Base-by-base conservation (phyloP, 1,140 invertebrate species). In the Stegodyphus dumicola region DNA sequence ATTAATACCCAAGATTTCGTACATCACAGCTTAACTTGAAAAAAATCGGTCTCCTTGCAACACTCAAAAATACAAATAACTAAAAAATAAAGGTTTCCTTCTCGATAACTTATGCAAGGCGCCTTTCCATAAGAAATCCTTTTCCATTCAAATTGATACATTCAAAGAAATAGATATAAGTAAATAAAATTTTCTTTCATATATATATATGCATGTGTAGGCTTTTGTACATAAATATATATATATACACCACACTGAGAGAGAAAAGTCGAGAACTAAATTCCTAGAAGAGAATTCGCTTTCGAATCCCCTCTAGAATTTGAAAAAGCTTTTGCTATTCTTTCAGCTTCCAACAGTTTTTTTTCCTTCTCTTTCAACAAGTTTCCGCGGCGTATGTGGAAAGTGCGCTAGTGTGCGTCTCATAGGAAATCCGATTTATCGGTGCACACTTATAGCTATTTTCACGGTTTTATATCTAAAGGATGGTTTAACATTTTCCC, bases 351-450 rank as follows among this genome's bases (percentile, higher is more conserved):
- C 18, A 17, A 69, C 18, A 69, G 66, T 69, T 17, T 15, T 69
- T 69, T 33, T 33, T 69, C 18, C 18, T 69, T 33, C 66, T 13
- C 11, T 52, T 71, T 64, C 78, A 73, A 80, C 78, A 71, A 71
- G 78, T 78, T 80, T 71, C 6, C 7, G 10, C 77, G 65, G 33
- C 33, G 33, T 33, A 33, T 13, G 66, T n/a, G 13, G 33, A 33
- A 33, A 33, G 64, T 66, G 77, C 54, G 33, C 48, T 33, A 49
- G 1, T 11, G 13, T 56, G 10, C 65, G 77, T 73, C 78, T 80
- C 69, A 49, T 53, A 60, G 54, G 78, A 80, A 80, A 80, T 80
- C 78, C 17, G 78, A 80, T 80, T 80, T 80, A 80, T 80, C 54
- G 78, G 49, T 10, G 78, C 6, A 51, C 54, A 73, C 67, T 75